Evolutionary conservation across 2,113 vertebrate genomes (phyloP).

Genomic region (Scatophagus argus): DNA sequence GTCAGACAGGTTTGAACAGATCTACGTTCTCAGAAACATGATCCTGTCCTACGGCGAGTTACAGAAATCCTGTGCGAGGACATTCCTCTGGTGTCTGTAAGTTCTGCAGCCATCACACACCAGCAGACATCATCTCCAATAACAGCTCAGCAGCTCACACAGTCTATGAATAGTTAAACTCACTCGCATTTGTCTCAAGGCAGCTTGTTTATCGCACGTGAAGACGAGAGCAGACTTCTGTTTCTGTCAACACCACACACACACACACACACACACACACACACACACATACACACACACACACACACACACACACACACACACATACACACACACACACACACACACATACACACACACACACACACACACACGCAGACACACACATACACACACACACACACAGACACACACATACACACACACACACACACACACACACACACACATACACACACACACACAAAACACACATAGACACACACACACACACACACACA

Average conservation of each 20-base stretch:
- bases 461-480: not conserved
- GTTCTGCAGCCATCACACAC: not conserved
- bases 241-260: slow-evolving; percentile 27
- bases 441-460: not conserved
- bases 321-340: not conserved
- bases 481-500: not conserved
- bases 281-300: not conserved
- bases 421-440: slow-evolving; percentile 1
- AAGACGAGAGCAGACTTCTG: slow-evolving; percentile 11
- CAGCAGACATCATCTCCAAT: not conserved
- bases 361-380: not conserved
- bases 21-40: not conserved
- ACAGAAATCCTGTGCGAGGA: not conserved
- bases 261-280: not conserved
- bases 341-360: not conserved
- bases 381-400: not conserved
- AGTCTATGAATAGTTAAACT: slow-evolving; percentile 22
- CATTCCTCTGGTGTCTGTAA: not conserved
- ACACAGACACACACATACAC: not conserved
- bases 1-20: not conserved
- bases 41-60: not conserved
- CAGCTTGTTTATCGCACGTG: slow-evolving; percentile 15
- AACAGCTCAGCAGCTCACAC: too few relatives aligned
- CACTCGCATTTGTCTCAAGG: not conserved
- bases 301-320: not conserved